A percentile compares a stretch with the other conserved stretches of the same genome.
Conservation (phyloP, 2,888 invertebrate genomes). For the Scelioninae gen. 1 region DNA sequence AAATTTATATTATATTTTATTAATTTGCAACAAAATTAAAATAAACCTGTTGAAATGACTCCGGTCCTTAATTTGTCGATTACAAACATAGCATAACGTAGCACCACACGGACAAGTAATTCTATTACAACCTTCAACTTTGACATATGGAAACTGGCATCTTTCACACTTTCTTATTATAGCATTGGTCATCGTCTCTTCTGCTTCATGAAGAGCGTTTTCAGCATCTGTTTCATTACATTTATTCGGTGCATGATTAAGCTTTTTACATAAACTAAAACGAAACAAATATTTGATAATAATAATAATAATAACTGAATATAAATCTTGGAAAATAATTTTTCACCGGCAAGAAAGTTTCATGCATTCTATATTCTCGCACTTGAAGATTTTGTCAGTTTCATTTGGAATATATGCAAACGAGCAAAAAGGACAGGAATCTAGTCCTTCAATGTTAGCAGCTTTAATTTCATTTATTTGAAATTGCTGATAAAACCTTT, state of each 20-base stretch:
- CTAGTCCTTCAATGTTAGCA: constrained; percentile 86
- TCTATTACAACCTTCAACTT: constrained; percentile 86
- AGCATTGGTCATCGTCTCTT: constrained; percentile 80
- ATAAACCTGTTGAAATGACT: not conserved
- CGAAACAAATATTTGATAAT: not conserved
- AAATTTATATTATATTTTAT: no score
- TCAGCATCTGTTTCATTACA: constrained; percentile 81
- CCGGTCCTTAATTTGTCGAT: not conserved
- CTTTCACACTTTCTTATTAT: constrained; percentile 84
- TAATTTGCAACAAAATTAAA: not conserved
- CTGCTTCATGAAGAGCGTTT: constrained; percentile 76
- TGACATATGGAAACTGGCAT: constrained; percentile 85
- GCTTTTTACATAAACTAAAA: constrained; percentile 82
- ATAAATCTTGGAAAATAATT: not conserved
- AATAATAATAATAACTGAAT: not conserved
- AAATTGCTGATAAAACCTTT: constrained; percentile 83
- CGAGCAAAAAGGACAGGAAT: constrained; percentile 86
- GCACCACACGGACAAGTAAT: constrained; percentile 41
- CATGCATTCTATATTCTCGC: constrained; percentile 86
- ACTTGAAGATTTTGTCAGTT: constrained; percentile 85
- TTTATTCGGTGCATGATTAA: constrained; percentile 84
- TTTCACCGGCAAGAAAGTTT: constrained; percentile 86
- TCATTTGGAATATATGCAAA: constrained; percentile 85
- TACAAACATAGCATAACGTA: constrained; percentile 41
- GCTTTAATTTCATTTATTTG: constrained; percentile 86